Evolutionary conservation across 2,888 invertebrate genomes (phyloP).

Genomic region (Apocheima hispidaria): DNA sequence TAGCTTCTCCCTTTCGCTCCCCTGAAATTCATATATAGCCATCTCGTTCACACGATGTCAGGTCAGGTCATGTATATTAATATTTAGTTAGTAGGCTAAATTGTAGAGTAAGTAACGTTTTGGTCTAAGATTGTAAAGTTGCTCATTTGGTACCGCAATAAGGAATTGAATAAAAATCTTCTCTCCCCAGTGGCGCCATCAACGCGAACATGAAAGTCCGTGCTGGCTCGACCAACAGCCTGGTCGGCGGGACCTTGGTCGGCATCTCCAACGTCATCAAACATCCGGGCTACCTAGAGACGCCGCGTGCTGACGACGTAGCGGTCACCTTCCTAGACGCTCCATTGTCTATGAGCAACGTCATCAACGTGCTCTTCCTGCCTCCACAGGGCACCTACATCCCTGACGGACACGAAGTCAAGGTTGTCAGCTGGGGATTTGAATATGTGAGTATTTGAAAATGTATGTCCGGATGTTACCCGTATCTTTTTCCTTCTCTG

Average conservation of each 20-base stretch:
- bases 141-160: background rate
- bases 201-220: constrained; percentile 55
- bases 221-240: constrained; percentile 65
- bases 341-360: constrained; percentile 51
- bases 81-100: too few species aligned
- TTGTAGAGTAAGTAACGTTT: too few species aligned
- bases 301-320: constrained; percentile 57
- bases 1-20: too few species aligned
- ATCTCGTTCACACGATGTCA: too few species aligned
- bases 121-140: too few species aligned
- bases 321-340: constrained; percentile 50
- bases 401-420: constrained; percentile 52
- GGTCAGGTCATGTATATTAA: too few species aligned
- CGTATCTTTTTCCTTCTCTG: background rate
- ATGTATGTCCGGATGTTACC: background rate
- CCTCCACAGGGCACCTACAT: constrained; percentile 56
- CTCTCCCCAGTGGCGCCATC: constrained; percentile 54
- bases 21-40: too few species aligned
- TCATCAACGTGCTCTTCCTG: constrained; percentile 55
- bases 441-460: constrained; percentile 56
- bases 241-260: constrained; percentile 56
- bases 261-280: constrained; percentile 46
- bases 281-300: constrained; percentile 56
- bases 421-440: constrained; percentile 70
- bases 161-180: background rate